A percentile compares a stretch with the other conserved stretches of the same genome.
These are phyloP conservation scores for Margarornis squamiger DNA, from an alignment of 2,797 vertebrate species.

Conservation along the genomic window DNA sequence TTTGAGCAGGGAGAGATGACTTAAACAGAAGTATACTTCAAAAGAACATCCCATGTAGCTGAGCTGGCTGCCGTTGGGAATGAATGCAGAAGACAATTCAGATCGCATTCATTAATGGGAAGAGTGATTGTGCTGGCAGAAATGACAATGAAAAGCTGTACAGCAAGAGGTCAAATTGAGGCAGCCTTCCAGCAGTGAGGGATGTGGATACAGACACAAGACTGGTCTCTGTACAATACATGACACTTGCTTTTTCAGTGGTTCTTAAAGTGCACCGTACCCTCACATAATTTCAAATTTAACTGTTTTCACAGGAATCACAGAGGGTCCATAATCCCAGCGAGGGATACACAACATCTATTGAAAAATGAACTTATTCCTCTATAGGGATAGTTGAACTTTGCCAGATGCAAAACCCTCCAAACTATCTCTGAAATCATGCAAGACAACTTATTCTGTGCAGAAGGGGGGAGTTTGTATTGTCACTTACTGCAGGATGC, in stretches of 20 bases:
- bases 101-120: background rate
- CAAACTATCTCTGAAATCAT: background rate
- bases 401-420: background rate
- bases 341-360: background rate
- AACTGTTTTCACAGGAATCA: background rate
- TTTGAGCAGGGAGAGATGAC: background rate
- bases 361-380: background rate
- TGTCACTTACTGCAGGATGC: background rate
- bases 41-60: background rate
- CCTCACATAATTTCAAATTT: background rate
- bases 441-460: background rate
- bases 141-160: background rate
- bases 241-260: background rate
- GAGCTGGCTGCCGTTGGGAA: background rate
- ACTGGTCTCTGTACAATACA: background rate
- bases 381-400: background rate
- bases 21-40: background rate
- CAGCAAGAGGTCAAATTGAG: background rate
- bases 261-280: background rate
- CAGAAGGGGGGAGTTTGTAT: background rate
- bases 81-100: background rate
- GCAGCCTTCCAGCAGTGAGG: background rate
- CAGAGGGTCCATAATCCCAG: background rate
- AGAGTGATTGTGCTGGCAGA: background rate
- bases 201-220: background rate